Base-by-base conservation (phyloP, 2,888 invertebrate genomes). In the Boloria selene region DNA sequence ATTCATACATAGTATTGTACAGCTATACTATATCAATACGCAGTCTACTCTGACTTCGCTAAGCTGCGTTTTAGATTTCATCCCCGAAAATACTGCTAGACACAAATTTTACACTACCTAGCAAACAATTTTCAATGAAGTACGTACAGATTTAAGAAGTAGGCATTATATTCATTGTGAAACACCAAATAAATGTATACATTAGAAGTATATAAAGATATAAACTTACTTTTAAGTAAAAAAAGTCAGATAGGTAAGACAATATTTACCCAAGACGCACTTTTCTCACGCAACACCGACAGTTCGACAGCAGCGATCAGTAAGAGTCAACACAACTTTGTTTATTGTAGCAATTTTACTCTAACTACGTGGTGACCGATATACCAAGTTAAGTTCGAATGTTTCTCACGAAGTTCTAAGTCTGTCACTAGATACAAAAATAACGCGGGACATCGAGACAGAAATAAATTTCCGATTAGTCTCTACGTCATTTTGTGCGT, bases 201-300 rank as follows among this genome's bases (percentile, higher is more conserved):
- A n/a, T 63, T 55, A 50, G 50, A 31, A 31, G 31, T 31, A 38
- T 26, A 17, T 6, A 50, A 56, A 53, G 50, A 55, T 50, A 56
- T 56, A 44, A 44, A 18, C 22, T 22, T 56, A 7, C 44, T 31
- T 31, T 44, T 56, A 38, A 56, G 42, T 63, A 49, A 16, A 62
- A 50, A 56, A 6, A 49, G 42, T 42, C 42, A n/a, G 22, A 2
- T 3, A 26, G 42, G 51, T 58, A 52, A 52, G 64, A 52, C 78
- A 87, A 87, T 89, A 88, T 89, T 90, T 84, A 85, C 86, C 79
- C 79, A 83, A 81, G 78, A 76, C 81, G 77, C 77, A 72, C 76
- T 77, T 81, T 89, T 89, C 89, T 86, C 89, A 90, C 88, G 88
- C 73, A 67, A 75, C 59, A 69, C 56, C 62, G 58, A 65, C 71